phyloP scores from a whole-genome alignment of 2,888 invertebrate genomes.

The Clitarchus hookeri region DNA sequence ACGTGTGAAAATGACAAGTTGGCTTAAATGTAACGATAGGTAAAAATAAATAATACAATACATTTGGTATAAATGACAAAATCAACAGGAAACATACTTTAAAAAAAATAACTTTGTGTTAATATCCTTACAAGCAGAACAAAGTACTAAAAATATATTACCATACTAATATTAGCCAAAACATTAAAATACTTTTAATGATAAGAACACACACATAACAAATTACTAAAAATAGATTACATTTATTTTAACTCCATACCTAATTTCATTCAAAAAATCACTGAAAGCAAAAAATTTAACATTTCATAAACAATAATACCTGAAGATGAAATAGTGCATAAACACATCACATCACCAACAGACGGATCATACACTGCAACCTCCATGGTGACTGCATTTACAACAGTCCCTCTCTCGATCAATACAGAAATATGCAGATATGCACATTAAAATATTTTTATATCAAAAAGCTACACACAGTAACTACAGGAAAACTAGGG shows the following conservation, averaged over 20 bases:
- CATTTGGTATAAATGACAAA: neutral
- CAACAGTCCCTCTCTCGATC: too few relatives aligned
- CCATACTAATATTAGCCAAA: neutral
- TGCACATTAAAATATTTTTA: neutral
- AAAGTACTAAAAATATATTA: neutral
- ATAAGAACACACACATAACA: neutral
- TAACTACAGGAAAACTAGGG: neutral
- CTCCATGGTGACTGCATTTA: too few relatives aligned
- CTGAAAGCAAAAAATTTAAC: neutral
- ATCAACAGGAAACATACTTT: neutral
- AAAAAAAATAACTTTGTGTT: neutral
- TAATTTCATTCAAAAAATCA: neutral
- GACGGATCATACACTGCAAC: too few relatives aligned
- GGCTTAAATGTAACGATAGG: neutral
- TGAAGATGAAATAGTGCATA: too few relatives aligned
- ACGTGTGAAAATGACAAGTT: neutral
- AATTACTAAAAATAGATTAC: neutral
- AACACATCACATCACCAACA: too few relatives aligned
- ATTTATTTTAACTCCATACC: neutral
- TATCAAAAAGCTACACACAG: slow-evolving; percentile 8
- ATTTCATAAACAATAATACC: neutral
- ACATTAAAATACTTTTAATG: neutral
- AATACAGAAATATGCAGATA: neutral
- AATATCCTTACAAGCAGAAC: neutral
- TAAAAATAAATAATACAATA: neutral